Base-by-base conservation (phyloP, 2,888 invertebrate genomes). In the Euplagia quadripunctaria region DNA sequence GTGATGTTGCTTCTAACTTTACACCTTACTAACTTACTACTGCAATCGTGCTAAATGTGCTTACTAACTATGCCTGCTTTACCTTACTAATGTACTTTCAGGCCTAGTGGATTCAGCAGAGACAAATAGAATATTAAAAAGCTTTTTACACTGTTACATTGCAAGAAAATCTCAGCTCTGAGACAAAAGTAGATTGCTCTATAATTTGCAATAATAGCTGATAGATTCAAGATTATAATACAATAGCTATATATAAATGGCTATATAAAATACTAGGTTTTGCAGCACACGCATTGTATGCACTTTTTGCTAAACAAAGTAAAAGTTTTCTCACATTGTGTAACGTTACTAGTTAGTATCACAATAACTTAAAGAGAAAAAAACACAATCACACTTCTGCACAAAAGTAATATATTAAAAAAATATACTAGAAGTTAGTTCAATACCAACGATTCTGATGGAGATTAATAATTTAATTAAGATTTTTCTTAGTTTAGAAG, bases 41-140 rank as follows among this genome's bases (percentile, higher is more conserved):
- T 86, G 87, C 87, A 80, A 82, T 79, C 76, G 80, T 82, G 82
- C 77, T 89, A 82, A 82, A 79, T 82, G 81, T 86, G 84, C 87
- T 86, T 83, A 83, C 79, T 86, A 83, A 84, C 82, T 87, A 83
- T 85, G 87, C 90, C 88, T 88, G 92, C 92, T 92, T 91, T 65
- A 89, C 91, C 90, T 89, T 89, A 94, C 91, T 94, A 93, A 93
- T 88, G 83, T 89, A 89, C 71, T 90, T 93, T 89, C 90, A 88
- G 91, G 89, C 85, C 84, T 84, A 71, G 88, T 91, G 93, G 89
- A 89, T 86, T 90, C 91, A 89, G 92, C 92, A 87, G 88, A 88
- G 65, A 70, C 61, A 4, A 52, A 46, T 55, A 14, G 14, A 49
- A 71, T 41, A 31, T 5, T 16, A 31, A 17, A 61, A 42, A 64